phyloP scores from a whole-genome alignment of 1,140 invertebrate species.

The Trichonephila clavipes region DNA sequence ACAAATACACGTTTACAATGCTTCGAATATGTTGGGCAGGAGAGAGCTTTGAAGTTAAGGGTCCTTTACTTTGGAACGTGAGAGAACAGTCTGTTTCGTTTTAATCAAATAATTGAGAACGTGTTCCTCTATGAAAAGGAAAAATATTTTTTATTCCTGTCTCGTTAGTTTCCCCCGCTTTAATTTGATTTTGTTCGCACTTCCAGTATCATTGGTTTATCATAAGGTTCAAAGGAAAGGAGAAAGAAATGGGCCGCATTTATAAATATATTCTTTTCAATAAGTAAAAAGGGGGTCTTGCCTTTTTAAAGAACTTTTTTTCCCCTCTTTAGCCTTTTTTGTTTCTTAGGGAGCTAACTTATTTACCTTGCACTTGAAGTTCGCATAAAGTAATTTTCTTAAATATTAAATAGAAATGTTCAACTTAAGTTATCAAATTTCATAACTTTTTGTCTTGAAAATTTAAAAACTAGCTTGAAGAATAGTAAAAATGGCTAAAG shows the following conservation, averaged over 20 bases:
- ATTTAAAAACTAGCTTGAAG: no score
- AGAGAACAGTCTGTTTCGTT: constrained; percentile 17
- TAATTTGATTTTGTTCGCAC: constrained; percentile 12
- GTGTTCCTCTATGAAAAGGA: background rate
- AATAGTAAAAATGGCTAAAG: no score
- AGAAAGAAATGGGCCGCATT: background rate
- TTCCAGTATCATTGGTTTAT: background rate
- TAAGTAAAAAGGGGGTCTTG: background rate
- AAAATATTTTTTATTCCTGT: background rate
- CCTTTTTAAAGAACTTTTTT: no score
- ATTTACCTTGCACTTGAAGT: no score
- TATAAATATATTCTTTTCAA: background rate
- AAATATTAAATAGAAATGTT: no score
- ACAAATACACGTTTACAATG: background rate
- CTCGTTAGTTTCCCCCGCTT: background rate
- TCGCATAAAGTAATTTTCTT: no score
- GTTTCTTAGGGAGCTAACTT: no score
- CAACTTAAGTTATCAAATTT: no score
- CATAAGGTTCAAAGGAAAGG: background rate
- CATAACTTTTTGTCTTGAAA: no score
- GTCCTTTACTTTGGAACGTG: background rate
- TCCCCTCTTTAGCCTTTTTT: no score
- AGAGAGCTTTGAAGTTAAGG: background rate
- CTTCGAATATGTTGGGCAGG: background rate
- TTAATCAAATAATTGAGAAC: constrained; percentile 35